Base-by-base conservation (phyloP, 2,113 vertebrate species). In the Vombatus ursinus region DNA sequence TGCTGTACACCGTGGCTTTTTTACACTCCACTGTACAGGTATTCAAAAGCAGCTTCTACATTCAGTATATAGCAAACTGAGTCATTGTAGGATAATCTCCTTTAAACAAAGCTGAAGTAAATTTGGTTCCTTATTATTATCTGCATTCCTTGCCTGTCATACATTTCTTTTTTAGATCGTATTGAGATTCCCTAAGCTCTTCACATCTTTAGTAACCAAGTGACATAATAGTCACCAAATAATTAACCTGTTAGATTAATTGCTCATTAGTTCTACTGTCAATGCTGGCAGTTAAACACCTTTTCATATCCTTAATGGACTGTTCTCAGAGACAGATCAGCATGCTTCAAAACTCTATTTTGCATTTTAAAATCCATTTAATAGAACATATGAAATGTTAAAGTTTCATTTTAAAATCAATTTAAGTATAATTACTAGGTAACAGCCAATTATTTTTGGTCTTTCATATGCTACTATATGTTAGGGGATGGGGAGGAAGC, bases 21-120 rank as follows among this genome's bases (percentile, higher is more conserved):
- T 97, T 99, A 57, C 98, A 99, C 97, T 99, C 99, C 91, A 98
- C 98, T 0, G 98, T 99, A 96, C 99, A 99, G 99, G 99, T 99
- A 99, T 2, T 90, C 37, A 48, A 28, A 53, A 51, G 22, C 0
- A 37, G 48, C 7, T 0, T 94, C 94, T 96, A 52, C n/a, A 3
- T 95, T 90, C 11, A 77, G 0, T 23, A 8, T 50, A 7, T 47
- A 91, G 37, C 47, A 53, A 1, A 89, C 6, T 84, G 68, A 84
- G 68, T 44, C 19, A 44, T 7, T 84, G 19, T 84, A 22, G n/a
- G 68, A 44, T 19, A 48, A 14, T 50, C 8, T 22, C 49, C 57
- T n/a, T 47, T 50, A 77, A 92, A 77, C 9, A 25, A 31, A 3
- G 0, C 8, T 52, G n/a, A 84, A 16, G 0, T 57, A 12, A 19